These are phyloP conservation scores for Chloebia gouldiae DNA, from an alignment of 2,113 vertebrate genomes.

Conservation along the genomic window DNA sequence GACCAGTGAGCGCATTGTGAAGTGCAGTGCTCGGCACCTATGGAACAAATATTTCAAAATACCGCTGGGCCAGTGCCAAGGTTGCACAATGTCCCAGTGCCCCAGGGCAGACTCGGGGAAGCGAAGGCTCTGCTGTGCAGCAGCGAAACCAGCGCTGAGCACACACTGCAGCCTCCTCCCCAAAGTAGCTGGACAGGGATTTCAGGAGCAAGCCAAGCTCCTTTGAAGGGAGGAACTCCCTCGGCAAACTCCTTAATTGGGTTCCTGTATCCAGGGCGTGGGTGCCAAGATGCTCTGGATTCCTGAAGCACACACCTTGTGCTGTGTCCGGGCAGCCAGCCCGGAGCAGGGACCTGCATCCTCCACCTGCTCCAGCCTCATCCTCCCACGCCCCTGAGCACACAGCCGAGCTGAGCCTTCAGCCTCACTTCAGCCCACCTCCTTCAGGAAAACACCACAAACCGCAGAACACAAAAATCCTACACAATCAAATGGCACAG, in stretches of 20 bases:
- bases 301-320: background rate
- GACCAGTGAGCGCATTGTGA: accelerated
- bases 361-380: background rate
- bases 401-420: background rate
- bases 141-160: background rate
- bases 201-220: background rate
- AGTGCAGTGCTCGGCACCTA: background rate
- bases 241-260: background rate
- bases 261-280: background rate
- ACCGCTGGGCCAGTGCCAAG: too few species aligned
- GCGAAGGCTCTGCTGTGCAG: background rate
- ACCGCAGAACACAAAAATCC: background rate
- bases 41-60: background rate
- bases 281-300: background rate
- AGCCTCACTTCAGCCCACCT: background rate
- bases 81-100: accelerated
- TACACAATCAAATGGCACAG: background rate
- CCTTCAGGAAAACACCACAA: background rate
- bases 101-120: accelerated
- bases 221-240: background rate
- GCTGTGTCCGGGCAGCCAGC: background rate
- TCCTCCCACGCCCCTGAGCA: background rate
- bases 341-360: background rate
- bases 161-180: background rate
- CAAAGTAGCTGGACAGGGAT: accelerated